Evolutionary conservation across 1,140 invertebrate genomes (phyloP).

Genomic region (Drosophila simulans): DNA sequence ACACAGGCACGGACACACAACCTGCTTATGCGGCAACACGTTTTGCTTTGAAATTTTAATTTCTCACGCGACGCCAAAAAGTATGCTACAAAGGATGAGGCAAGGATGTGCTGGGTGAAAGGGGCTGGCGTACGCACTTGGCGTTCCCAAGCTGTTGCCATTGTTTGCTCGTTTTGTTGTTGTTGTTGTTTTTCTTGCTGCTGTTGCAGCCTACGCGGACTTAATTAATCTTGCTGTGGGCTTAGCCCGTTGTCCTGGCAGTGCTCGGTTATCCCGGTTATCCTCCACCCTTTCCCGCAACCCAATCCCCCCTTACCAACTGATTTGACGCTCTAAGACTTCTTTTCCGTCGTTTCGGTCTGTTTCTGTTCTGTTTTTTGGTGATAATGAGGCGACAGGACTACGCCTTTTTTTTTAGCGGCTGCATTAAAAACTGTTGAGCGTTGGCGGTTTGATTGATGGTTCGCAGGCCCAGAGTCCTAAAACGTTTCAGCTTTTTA

Average conservation of each 20-base stretch:
- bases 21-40: constrained; percentile 56
- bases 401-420: constrained; percentile 23
- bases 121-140: constrained; percentile 4
- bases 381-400: constrained; percentile 41
- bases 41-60: constrained; percentile 79
- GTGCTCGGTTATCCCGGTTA: constrained; percentile 43
- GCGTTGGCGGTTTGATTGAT: constrained; percentile 46
- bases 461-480: neutral
- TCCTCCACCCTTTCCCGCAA: neutral
- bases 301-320: neutral
- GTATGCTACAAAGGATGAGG: constrained; percentile 57
- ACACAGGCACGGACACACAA: constrained; percentile 15
- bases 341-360: constrained; percentile 19
- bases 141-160: constrained; percentile 5
- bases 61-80: constrained; percentile 74
- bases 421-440: constrained; percentile 38
- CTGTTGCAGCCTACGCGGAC: constrained; percentile 56
- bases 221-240: constrained; percentile 78
- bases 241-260: constrained; percentile 68
- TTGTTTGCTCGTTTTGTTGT: constrained; percentile 10
- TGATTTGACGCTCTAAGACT: constrained; percentile 45
- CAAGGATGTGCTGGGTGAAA: constrained; percentile 19
- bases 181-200: constrained; percentile 32
- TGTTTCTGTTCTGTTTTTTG: constrained; percentile 28
- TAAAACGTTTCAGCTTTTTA: constrained; percentile 40